Conservation (phyloP, 2,113 vertebrate species). For the Pterocles burchelli region DNA sequence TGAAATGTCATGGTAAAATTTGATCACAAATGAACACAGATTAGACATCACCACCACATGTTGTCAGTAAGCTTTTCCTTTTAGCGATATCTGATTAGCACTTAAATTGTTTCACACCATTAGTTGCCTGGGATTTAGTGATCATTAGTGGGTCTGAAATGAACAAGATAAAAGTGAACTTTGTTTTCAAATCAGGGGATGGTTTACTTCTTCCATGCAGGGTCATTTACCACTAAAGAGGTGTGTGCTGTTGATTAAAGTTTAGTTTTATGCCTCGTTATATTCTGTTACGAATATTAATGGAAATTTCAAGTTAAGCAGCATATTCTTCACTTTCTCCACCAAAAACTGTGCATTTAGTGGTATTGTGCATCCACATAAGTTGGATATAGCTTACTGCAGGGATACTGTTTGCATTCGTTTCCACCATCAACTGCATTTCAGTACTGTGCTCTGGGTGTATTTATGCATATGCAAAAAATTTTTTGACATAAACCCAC, state of each 20-base stretch:
- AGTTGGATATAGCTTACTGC: neutral
- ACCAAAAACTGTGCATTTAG: neutral
- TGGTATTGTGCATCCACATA: neutral
- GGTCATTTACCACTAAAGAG: neutral
- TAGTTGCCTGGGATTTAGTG: neutral
- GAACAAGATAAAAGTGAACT: slow-evolving; percentile 3
- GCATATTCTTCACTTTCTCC: neutral
- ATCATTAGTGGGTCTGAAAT: neutral
- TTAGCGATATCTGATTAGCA: slow-evolving; percentile 15
- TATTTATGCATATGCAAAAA: neutral
- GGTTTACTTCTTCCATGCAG: neutral
- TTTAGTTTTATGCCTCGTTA: neutral
- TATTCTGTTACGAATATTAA: neutral
- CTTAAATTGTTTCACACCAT: neutral
- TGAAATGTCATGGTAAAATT: neutral
- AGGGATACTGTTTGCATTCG: neutral
- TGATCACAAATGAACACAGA: neutral
- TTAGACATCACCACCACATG: neutral
- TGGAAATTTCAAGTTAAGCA: neutral
- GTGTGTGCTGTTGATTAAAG: neutral
- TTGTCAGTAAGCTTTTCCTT: neutral
- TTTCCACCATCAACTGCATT: neutral
- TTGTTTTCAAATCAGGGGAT: neutral
- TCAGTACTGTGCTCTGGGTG: neutral
- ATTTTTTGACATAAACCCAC: neutral